Percentiles rank a stretch among this genome's conserved stretches.
Evolutionary conservation across 2,797 vertebrate genomes (phyloP).

Genomic region (Uromys caudimaculatus): DNA sequence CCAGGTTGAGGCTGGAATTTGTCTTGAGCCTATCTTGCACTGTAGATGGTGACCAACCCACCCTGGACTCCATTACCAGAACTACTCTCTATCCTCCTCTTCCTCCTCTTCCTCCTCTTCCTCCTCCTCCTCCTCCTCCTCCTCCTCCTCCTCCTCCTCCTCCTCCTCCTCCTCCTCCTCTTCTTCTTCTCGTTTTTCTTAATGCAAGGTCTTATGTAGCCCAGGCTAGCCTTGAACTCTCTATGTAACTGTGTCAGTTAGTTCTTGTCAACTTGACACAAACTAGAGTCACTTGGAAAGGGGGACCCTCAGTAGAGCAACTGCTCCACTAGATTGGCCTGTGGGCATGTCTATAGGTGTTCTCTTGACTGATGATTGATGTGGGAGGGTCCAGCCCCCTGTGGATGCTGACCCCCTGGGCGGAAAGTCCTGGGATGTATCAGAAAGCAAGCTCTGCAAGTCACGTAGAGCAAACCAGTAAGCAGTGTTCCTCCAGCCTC

Average conservation of each 20-base stretch:
- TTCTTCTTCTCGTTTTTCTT: background rate
- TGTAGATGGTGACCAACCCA: background rate
- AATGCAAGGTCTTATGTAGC: background rate
- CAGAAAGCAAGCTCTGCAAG: background rate
- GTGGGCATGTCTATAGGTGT: background rate
- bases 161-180: rapidly evolving
- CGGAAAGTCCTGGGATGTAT: background rate
- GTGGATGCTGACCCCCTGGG: background rate
- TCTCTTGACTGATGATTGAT: background rate
- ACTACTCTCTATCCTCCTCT: too few species aligned
- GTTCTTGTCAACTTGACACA: background rate
- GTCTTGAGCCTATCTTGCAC: background rate
- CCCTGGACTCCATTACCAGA: background rate
- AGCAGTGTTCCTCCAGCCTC: background rate
- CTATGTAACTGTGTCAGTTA: background rate
- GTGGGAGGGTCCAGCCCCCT: background rate
- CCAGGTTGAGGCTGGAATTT: background rate
- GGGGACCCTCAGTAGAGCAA: background rate
- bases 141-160: rapidly evolving
- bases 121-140: too few species aligned
- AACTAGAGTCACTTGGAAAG: background rate
- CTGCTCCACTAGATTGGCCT: background rate
- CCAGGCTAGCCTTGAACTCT: background rate
- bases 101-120: too few species aligned
- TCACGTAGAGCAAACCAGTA: background rate